Evolutionary conservation across 2,888 invertebrate species (phyloP), one percentile per base, ranked within the genome.

Genomic region (Morpho achilles): DNA sequence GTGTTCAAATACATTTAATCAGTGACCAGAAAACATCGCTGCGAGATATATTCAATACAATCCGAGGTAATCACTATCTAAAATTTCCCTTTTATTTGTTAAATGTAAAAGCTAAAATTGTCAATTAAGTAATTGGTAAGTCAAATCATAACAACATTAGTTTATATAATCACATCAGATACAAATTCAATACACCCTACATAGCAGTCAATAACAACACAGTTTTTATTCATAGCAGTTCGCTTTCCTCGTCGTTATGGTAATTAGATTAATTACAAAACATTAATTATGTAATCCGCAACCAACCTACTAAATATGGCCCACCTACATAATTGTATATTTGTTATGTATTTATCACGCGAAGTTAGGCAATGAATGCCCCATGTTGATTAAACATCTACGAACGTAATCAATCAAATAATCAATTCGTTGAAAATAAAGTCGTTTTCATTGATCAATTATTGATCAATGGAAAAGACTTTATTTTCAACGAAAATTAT

Each of bases 181-280:
- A 32, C 32, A 32, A 32, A 32, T 32, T 32, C 32, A 32, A 32
- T 32, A 32, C 32, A 32, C 32, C 32, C 7, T 39, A 55, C 43
- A 55, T 39, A 49, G 55, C 39, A 56, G 50, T 53, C 23, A 23
- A 50, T 43, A 59, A 55, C 57, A 62, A 50, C 59, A 59, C 53
- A 56, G 47, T 59, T 62, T 62, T 59, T 62, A 62, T 59, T 57
- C 59, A 57, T 57, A 51, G 49, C 48, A 39, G 50, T 57, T 57
- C 57, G 54, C 57, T 62, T 62, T 62, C 62, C 54, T 59, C 61
- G 61, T 63, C 43, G 47, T 45, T 61, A 61, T 61, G 58, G 41
- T 61, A 63, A 63, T 63, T 59, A 62, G 55, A 60, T 62, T 62
- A 60, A 62, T 62, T 59, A 58, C 61, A 62, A 59, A 60, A 62